Base-by-base conservation (phyloP, 2,888 invertebrate species). In the Sylvicola cinctus region DNA sequence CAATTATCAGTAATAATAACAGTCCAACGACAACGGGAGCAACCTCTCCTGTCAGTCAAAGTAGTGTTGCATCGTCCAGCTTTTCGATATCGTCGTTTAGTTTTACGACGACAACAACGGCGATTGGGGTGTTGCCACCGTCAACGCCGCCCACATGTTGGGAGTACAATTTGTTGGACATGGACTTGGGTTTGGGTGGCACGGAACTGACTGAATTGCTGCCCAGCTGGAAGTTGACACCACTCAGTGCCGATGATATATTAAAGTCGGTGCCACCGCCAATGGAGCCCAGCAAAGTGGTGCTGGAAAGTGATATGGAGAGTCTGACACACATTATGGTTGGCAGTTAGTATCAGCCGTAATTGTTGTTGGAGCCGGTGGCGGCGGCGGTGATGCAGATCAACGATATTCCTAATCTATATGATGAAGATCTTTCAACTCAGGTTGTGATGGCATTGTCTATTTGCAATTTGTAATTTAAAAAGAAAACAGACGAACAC, bases 281-380 rank as follows among this genome's bases (percentile, higher is more conserved):
- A 10, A 38, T 46, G 20, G 49, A 49, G 34, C 46, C 48, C 16
- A 48, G 51, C 17, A 45, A 52, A 28, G 48, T 50, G 36, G 47
- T 49, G 29, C 50, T 55, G 38, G 55, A 60, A 39, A 58, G 58
- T 34, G 60, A 62, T 44, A 58, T 65, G 43, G 66, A 66, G 45
- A 54, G 63, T 43, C 61, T 66, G 38, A 65, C 65, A 51, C 65
- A 65, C 46, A 63, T 66, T 40, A 57, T 66, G 49, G 65, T 66
- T 39, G 65, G 65, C 44, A 58, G 59, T 55, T 59, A 59, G 59
- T 57, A 57, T 55, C 25, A n/a, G n/a, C n/a, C n/a, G n/a, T n/a
- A n/a, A n/a, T n/a, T n/a, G n/a, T n/a, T n/a, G n/a, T n/a, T n/a
- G n/a, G n/a, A n/a, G n/a, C n/a, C n/a, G n/a, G n/a, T n/a, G n/a